A percentile compares a stretch with the other conserved stretches of the same genome.
phyloP scores from a whole-genome alignment of 2,888 invertebrate species.

The Kryphioiulus occultus region DNA sequence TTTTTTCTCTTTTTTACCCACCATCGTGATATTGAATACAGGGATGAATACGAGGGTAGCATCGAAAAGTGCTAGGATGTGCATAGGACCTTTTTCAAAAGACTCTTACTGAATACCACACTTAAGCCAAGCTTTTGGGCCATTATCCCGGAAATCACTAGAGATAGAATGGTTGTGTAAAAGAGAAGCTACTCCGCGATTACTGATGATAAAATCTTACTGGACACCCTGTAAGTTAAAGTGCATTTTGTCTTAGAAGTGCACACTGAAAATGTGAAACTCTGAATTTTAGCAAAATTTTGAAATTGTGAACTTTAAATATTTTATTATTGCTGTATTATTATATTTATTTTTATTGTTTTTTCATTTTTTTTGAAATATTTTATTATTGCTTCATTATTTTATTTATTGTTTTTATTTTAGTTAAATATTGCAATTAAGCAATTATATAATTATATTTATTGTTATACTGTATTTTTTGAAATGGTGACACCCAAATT shows the following conservation, averaged over 20 bases:
- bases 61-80: not conserved
- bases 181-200: not conserved
- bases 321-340: too few species aligned
- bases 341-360: too few species aligned
- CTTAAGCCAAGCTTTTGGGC: not conserved
- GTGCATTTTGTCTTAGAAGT: not conserved
- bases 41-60: not conserved
- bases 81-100: not conserved
- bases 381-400: too few species aligned
- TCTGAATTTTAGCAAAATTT: too few species aligned
- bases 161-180: not conserved
- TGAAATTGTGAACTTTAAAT: too few species aligned
- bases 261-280: not conserved
- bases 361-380: too few species aligned
- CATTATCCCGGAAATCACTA: not conserved
- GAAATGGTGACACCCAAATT: too few species aligned
- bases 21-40: not conserved
- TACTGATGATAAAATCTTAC: not conserved
- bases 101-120: not conserved
- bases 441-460: too few species aligned
- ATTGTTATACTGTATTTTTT: too few species aligned
- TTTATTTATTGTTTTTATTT: too few species aligned
- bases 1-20: not conserved
- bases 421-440: too few species aligned
- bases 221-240: not conserved